These are phyloP conservation scores for Hippasteria phrygiana DNA, from an alignment of 53 echinoderm and acorn worm genomes.

Conservation along the genomic window DNA sequence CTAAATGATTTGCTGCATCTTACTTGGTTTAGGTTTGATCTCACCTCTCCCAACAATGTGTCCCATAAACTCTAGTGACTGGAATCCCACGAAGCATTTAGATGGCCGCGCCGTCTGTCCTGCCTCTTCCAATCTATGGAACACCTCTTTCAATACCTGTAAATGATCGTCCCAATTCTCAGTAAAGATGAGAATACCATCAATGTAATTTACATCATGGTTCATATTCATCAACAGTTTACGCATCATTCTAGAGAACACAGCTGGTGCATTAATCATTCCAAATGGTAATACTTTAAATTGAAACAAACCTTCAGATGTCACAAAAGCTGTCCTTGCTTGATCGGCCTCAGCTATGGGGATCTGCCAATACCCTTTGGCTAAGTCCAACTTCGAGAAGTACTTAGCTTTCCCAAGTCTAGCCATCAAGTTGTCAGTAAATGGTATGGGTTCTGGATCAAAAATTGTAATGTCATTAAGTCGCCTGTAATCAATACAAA, in stretches of 20 bases:
- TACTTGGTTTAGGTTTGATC: background rate
- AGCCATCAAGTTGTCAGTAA: slow-evolving; percentile 60
- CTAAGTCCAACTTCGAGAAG: slow-evolving; percentile 70
- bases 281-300: slow-evolving; percentile 75
- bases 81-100: slow-evolving; percentile 18
- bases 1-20: background rate
- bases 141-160: slow-evolving; percentile 14
- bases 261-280: slow-evolving; percentile 65
- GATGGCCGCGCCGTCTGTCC: slow-evolving; percentile 32
- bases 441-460: slow-evolving; percentile 71
- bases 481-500: no score
- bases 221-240: slow-evolving; percentile 41
- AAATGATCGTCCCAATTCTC: slow-evolving; percentile 67
- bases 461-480: slow-evolving; percentile 46
- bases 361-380: slow-evolving; percentile 80
- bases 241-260: slow-evolving; percentile 62
- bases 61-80: slow-evolving; percentile 16
- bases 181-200: slow-evolving; percentile 63
- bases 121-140: background rate
- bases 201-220: slow-evolving; percentile 66
- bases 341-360: slow-evolving; percentile 57
- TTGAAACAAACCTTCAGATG: slow-evolving; percentile 59
- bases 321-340: slow-evolving; percentile 69
- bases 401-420: slow-evolving; percentile 30
- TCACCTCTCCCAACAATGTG: slow-evolving; percentile 18